Evolutionary conservation across 2,113 vertebrate genomes (phyloP), one percentile per base, ranked within the genome.

Genomic region (Pongo abelii): DNA sequence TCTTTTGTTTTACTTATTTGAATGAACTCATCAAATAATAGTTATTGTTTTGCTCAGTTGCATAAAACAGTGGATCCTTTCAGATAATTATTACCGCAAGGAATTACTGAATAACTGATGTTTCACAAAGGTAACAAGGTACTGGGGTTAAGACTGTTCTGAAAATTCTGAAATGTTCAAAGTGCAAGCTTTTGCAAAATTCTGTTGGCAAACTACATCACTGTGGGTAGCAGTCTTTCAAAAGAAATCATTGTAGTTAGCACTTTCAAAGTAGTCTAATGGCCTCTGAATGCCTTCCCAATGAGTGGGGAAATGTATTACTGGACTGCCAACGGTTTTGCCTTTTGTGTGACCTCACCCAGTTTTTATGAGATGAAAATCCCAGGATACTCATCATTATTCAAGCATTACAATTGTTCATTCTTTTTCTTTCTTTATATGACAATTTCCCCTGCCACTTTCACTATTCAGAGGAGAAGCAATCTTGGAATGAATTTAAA

Each of bases 261-360:
- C 23, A 69, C 1, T 97, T 95, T 67, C 79, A 97, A 97, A 97
- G 91, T 52, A 98, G 80, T 98, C 97, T 97, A 96, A 96, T 90
- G 95, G 91, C 89, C 78, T 96, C 97, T 98, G 95, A 98, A 14
- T 92, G 96, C 81, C 25, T 97, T 98, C 57, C 16, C 93, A 97
- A 96, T 94, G 89, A 98, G 74, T 84, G 25, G 95, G 50, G 80
- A 52, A 75, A 78, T 1, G 12, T 94, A 93, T 98, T 97, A 95
- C 97, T 94, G 72, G 8, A 88, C 78, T 98, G 84, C 3, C 11
- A n/a, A 97, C 30, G 91, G 95, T 96, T 2, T 88, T 64, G 40
- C 48, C 93, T 94, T 95, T 97, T 89, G 2, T 84, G 20, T 79
- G 74, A 94, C 10, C 93, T 95, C 80, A 92, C 10, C 27, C 85